phyloP scores from a whole-genome alignment of 2,797 vertebrate species.

The Euphonia xanthogaster region DNA sequence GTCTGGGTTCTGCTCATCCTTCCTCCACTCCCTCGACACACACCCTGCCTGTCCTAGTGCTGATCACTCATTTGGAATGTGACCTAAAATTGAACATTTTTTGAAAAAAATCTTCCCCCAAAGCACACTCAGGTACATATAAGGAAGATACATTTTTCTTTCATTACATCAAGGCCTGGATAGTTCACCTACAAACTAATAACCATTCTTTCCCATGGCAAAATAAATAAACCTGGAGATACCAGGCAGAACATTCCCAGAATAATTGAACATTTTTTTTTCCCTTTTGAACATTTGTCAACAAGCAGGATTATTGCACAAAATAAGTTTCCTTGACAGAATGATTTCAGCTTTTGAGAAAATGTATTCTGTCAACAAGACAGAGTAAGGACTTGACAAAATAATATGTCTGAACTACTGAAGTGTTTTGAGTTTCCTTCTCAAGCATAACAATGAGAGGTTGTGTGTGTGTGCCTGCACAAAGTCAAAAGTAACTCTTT shows the following conservation, averaged over 20 bases:
- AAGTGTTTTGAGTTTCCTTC: constrained; percentile 48
- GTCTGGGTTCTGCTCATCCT: not conserved
- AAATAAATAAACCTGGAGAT: constrained; percentile 55
- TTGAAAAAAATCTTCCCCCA: not conserved
- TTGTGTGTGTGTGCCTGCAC: not conserved
- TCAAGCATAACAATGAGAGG: constrained; percentile 52
- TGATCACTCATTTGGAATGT: not conserved
- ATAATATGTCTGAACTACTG: constrained; percentile 57
- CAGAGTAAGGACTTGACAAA: constrained; percentile 64
- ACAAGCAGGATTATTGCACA: constrained; percentile 64
- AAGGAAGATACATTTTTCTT: not conserved
- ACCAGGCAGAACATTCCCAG: constrained; percentile 34
- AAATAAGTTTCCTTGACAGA: constrained; percentile 67
- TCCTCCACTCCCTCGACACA: not conserved
- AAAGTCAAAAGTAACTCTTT: constrained; percentile 24
- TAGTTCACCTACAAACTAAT: constrained; percentile 39
- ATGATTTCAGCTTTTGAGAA: constrained; percentile 69
- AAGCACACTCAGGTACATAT: not conserved
- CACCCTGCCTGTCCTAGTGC: not conserved
- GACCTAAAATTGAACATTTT: not conserved
- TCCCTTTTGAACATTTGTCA: constrained; percentile 64
- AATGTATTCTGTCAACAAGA: constrained; percentile 68
- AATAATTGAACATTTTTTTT: constrained; percentile 64
- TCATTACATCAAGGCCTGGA: constrained; percentile 31
- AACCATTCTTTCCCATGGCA: constrained; percentile 29